phyloP scores from a whole-genome alignment of 92 coral and sea anemone species.

The Phenganax stokvisi region DNA sequence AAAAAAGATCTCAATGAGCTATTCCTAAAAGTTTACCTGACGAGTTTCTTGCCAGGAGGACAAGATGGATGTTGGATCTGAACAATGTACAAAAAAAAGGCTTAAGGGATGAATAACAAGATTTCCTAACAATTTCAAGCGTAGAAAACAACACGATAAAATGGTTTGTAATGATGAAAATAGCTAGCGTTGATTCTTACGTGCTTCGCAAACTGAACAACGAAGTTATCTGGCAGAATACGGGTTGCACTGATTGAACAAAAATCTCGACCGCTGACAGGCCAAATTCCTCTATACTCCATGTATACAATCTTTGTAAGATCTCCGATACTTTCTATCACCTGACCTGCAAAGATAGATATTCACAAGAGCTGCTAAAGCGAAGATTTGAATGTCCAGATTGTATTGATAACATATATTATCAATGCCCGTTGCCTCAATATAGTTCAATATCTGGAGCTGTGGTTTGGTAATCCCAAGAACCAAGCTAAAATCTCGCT shows the following conservation, averaged over 20 bases:
- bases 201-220: constrained; percentile 25
- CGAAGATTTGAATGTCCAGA: background rate
- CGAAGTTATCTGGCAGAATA: constrained; percentile 56
- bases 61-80: constrained; percentile 62
- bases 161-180: background rate
- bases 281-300: constrained; percentile 91
- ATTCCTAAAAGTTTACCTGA: constrained; percentile 50
- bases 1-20: background rate
- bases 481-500: too few relatives aligned
- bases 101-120: background rate
- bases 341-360: constrained; percentile 29
- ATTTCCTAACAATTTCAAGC: background rate
- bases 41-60: constrained; percentile 57
- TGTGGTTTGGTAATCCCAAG: too few relatives aligned
- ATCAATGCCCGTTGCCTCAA: too few relatives aligned
- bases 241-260: constrained; percentile 53
- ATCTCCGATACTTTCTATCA: constrained; percentile 38
- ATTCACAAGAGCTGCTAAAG: background rate
- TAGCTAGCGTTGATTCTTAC: background rate
- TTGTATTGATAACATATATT: too few relatives aligned
- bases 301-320: constrained; percentile 40
- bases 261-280: constrained; percentile 89
- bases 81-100: background rate
- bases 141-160: constrained; percentile 7
- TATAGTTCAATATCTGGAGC: too few relatives aligned